A percentile compares a stretch with the other conserved stretches of the same genome.
Evolutionary conservation across 2,797 vertebrate genomes (phyloP).

Genomic region (Morus bassanus): DNA sequence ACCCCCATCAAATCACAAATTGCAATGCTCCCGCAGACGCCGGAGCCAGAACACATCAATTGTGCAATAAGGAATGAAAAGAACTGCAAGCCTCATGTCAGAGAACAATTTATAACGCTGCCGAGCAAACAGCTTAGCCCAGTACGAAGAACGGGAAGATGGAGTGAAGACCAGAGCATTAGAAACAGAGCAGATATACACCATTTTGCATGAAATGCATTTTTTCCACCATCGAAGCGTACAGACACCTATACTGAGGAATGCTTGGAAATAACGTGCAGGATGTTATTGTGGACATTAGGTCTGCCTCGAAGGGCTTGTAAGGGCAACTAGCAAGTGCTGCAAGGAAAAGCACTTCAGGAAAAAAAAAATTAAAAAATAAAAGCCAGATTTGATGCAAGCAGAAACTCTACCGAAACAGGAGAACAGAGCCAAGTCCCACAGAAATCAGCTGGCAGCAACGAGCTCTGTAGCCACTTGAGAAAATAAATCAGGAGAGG

Average conservation of each 20-base stretch:
- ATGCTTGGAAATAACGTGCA: accelerated
- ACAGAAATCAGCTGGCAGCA: not conserved
- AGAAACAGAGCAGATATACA: not conserved
- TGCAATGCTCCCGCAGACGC: not conserved
- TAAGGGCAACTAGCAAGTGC: not conserved
- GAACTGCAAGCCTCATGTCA: not conserved
- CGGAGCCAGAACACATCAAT: not conserved
- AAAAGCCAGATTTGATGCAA: not conserved
- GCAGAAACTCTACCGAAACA: not conserved
- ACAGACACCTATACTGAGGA: accelerated
- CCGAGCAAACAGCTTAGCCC: not conserved
- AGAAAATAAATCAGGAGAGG: not conserved
- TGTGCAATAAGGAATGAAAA: not conserved
- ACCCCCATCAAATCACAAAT: not conserved
- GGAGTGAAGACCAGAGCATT: accelerated
- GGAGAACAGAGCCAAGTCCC: not conserved
- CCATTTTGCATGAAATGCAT: not conserved
- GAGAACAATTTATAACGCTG: not conserved
- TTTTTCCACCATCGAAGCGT: not conserved
- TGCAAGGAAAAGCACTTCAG: not conserved
- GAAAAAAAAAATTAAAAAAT: not conserved
- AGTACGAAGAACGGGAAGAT: not conserved
- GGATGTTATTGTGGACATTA: accelerated
- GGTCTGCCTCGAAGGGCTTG: not conserved
- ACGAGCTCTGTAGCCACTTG: not conserved